Evolutionary conservation across 2,888 invertebrate species (phyloP), one percentile per base, ranked within the genome.

Genomic region (Cryptocheilus praepositus): DNA sequence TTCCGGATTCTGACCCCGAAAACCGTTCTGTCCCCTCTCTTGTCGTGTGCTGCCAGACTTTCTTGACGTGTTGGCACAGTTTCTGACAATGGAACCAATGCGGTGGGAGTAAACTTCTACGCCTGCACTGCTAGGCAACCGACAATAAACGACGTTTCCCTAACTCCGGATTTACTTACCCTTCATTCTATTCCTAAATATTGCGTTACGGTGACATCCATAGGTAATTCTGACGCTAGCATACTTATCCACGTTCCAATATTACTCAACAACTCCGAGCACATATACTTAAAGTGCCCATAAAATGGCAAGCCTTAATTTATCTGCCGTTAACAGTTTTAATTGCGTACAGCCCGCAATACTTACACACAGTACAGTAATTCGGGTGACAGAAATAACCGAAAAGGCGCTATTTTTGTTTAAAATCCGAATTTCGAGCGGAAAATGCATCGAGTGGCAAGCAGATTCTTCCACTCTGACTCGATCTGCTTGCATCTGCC

Each of bases 401-500:
- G 25, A 25, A 5, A 5, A 5, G 2, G 25, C 25, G 25, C 25
- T 2, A 7, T 11, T 36, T 49, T 1, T 1, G 19, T 49, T 49
- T 49, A 7, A 49, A 49, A n/a, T 8, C 49, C 7, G 49, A 16
- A 49, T 49, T n/a, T 49, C 4, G 36, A 11, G 36, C 1, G 7
- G 36, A 11, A 25, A 36, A 36, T 36, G 36, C 36, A 36, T 36
- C 36, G 36, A 36, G 36, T 11, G 3, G 36, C 36, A 11, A 36
- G 36, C 36, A 11, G 36, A 36, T 52, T 13, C 22, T 52, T 21
- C 21, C 52, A 19, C 19, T 52, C 22, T 52, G 79, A 76, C 76
- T 81, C 79, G 83, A 83, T 81, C 78, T 67, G 83, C 73, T 77
- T 13, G 83, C 86, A 87, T 87, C 87, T 87, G 86, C 86, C 85